phyloP scores from a whole-genome alignment of 2,888 invertebrate genomes.

The Lampropteryx suffumata region DNA sequence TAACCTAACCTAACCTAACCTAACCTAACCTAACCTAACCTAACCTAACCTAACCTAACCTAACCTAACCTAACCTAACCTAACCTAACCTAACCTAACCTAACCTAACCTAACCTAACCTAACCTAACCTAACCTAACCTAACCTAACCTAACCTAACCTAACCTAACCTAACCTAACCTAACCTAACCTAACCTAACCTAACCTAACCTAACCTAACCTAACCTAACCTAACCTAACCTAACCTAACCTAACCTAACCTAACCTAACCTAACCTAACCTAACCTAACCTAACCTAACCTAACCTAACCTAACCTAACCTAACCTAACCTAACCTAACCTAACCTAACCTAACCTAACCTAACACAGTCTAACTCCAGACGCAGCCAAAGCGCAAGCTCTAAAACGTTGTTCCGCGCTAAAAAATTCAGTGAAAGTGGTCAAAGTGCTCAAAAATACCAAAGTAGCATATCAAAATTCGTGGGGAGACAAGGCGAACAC shows the following conservation, averaged over 20 bases:
- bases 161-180: slow-evolving; percentile 4
- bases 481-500: too few species aligned
- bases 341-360: slow-evolving; percentile 6
- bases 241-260: slow-evolving; percentile 3
- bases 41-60: slow-evolving; percentile 12
- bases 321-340: slow-evolving; percentile 26
- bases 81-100: slow-evolving; percentile 19
- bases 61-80: slow-evolving; percentile 15
- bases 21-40: slow-evolving; percentile 10
- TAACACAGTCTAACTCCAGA: too few species aligned
- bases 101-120: slow-evolving; percentile 21
- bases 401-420: too few species aligned
- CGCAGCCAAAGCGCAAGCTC: too few species aligned
- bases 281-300: slow-evolving; percentile 28
- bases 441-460: too few species aligned
- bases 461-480: too few species aligned
- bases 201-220: background rate
- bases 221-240: background rate
- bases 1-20: slow-evolving; percentile 8
- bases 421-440: too few species aligned
- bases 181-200: background rate
- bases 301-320: slow-evolving; percentile 27
- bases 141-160: slow-evolving; percentile 22
- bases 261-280: slow-evolving; percentile 26
- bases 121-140: slow-evolving; percentile 22